Percentiles rank a stretch among this genome's conserved stretches.
Evolutionary conservation across 2,888 invertebrate genomes (phyloP).

Genomic region (Drosophila nigricruria): DNA sequence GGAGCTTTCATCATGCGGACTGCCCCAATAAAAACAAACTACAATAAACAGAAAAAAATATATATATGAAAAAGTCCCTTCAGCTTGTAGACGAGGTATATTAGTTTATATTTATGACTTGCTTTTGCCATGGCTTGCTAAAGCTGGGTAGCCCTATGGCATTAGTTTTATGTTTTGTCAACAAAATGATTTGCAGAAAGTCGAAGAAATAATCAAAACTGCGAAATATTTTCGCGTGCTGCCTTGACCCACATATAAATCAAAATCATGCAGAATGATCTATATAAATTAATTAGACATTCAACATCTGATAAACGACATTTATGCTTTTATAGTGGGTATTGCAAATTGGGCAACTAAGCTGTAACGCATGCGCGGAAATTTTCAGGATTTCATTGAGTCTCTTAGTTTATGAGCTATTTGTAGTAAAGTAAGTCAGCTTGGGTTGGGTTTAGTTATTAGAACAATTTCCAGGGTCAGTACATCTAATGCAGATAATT

Average conservation of each 20-base stretch:
- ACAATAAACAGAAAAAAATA: constrained; percentile 30
- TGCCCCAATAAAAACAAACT: constrained; percentile 48
- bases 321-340: background rate
- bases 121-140: constrained; percentile 32
- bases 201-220: background rate
- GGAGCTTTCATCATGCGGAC: constrained; percentile 42
- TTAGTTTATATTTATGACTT: constrained; percentile 54
- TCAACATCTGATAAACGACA: constrained; percentile 35
- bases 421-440: background rate
- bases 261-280: constrained; percentile 42
- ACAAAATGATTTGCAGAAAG: constrained; percentile 55
- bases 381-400: background rate
- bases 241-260: constrained; percentile 55
- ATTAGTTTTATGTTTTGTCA: constrained; percentile 22
- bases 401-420: background rate
- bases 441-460: background rate
- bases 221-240: constrained; percentile 16
- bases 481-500: background rate
- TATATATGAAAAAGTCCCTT: constrained; percentile 9
- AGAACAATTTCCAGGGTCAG: no score
- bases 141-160: constrained; percentile 13
- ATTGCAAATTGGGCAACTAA: background rate
- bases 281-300: constrained; percentile 35
- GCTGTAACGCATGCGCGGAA: background rate
- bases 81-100: constrained; percentile 22